Evolutionary conservation across 2,888 invertebrate species (phyloP).

Genomic region (Nudaria mundana): DNA sequence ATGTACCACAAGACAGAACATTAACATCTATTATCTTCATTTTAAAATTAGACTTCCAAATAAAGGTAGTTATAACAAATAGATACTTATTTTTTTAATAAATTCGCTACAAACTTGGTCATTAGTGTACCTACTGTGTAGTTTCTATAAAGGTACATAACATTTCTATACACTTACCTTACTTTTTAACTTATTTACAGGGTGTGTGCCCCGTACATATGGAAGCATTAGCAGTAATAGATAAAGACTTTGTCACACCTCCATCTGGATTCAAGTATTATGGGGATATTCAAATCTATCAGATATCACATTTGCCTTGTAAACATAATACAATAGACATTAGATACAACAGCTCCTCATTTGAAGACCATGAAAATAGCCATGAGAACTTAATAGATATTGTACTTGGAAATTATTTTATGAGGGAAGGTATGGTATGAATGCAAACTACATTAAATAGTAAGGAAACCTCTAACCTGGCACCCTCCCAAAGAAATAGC

Average conservation of each 20-base stretch:
- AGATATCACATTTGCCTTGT: slow-evolving; percentile 73
- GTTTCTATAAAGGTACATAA: no score
- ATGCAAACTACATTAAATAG: neutral
- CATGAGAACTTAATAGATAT: slow-evolving; percentile 71
- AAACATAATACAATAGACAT: slow-evolving; percentile 69
- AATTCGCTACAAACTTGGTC: no score
- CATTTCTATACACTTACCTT: no score
- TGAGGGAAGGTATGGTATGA: slow-evolving; percentile 78
- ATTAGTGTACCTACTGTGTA: no score
- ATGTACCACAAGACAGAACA: slow-evolving; percentile 70
- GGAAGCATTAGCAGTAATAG: slow-evolving; percentile 75
- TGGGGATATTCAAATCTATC: slow-evolving; percentile 73
- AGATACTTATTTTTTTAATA: neutral
- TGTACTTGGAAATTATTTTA: slow-evolving; percentile 79
- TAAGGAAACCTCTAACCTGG: no score
- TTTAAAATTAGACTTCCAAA: slow-evolving; percentile 81
- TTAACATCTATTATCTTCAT: slow-evolving; percentile 81
- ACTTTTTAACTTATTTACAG: slow-evolving; percentile 46
- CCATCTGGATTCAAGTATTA: slow-evolving; percentile 60
- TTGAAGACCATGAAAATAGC: slow-evolving; percentile 56
- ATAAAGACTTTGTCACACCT: slow-evolving; percentile 59
- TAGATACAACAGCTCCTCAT: slow-evolving; percentile 79
- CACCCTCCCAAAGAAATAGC: no score
- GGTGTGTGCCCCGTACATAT: slow-evolving; percentile 78
- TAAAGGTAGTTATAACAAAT: slow-evolving; percentile 67